Percentiles rank a stretch among this genome's conserved stretches.
phyloP scores from a whole-genome alignment of 1,140 invertebrate species.

The Calliopsis andreniformis region DNA sequence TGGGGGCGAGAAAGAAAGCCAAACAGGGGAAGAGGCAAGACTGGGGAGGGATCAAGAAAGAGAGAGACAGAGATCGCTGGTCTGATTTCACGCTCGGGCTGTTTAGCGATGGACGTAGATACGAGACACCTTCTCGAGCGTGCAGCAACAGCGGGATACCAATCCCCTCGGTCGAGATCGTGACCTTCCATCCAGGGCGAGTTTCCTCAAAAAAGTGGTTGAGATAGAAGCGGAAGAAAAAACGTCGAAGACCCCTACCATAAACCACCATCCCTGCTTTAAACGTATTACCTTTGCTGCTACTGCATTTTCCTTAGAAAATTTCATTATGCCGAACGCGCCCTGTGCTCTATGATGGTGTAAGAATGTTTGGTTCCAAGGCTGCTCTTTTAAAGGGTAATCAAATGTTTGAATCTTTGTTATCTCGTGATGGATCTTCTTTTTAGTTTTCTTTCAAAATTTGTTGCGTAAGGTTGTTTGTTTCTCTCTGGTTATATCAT shows the following conservation, averaged over 20 bases:
- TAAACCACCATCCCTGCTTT: conserved; percentile 11
- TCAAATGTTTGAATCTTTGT: too few species aligned
- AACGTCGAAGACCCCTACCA: conserved; percentile 24
- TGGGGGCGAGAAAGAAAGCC: conserved; percentile 5
- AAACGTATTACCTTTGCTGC: background rate
- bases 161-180: conserved; percentile 63
- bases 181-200: conserved; percentile 59
- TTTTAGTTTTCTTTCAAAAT: too few species aligned
- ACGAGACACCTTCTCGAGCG: conserved; percentile 74
- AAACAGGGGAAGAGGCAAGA: conserved; percentile 33
- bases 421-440: too few species aligned
- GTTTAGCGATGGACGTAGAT: conserved; percentile 77
- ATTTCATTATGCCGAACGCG: background rate
- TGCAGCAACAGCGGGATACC: conserved; percentile 68
- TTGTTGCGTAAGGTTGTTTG: too few species aligned
- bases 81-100: conserved; percentile 78
- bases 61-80: conserved; percentile 69
- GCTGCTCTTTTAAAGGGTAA: too few species aligned
- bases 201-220: conserved; percentile 63
- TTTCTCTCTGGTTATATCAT: too few species aligned
- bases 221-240: conserved; percentile 37
- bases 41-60: conserved; percentile 36
- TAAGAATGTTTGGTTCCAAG: background rate
- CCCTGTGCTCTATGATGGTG: too few species aligned
- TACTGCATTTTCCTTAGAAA: background rate